Percentiles rank a stretch among this genome's conserved stretches.
Conservation (phyloP, 2,113 vertebrate species). For the Sander vitreus region DNA sequence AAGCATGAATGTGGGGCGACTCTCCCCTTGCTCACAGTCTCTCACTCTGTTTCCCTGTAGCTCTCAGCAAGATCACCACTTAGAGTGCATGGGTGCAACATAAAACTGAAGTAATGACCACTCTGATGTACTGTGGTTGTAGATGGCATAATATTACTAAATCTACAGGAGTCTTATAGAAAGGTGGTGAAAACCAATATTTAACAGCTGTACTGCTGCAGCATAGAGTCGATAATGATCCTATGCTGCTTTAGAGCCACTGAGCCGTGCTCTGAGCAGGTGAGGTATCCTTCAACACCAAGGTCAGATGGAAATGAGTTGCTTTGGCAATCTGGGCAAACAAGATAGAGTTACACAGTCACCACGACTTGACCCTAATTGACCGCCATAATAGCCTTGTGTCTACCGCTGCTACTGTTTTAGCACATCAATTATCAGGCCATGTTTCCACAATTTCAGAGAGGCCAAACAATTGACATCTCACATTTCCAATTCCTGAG, state of each 20-base stretch:
- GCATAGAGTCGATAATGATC: conserved; percentile 34
- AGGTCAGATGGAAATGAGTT: conserved; percentile 34
- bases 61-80: conserved; percentile 31
- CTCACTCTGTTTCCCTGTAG: conserved; percentile 14
- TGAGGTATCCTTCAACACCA: conserved; percentile 30
- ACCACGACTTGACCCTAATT: conserved; percentile 21
- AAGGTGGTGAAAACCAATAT: conserved; percentile 56
- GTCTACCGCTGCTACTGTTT: conserved; percentile 16
- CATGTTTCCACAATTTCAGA: conserved; percentile 21
- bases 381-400: conserved; percentile 4
- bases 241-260: conserved; percentile 39
- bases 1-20: neutral
- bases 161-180: conserved; percentile 39
- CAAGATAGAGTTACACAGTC: conserved; percentile 13
- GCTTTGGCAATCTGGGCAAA: conserved; percentile 25
- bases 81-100: conserved; percentile 23
- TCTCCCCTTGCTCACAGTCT: conserved; percentile 3
- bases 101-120: conserved; percentile 51
- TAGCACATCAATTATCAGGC: conserved; percentile 20
- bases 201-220: conserved; percentile 49
- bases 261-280: conserved; percentile 28
- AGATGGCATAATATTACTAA: conserved; percentile 47
- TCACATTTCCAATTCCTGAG: conserved; percentile 24
- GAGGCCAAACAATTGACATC: conserved; percentile 33
- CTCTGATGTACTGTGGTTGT: conserved; percentile 36